A percentile compares a stretch with the other conserved stretches of the same genome.
Conservation (phyloP, 2,888 invertebrate species). For the Eueremaeus valkanovi region DNA sequence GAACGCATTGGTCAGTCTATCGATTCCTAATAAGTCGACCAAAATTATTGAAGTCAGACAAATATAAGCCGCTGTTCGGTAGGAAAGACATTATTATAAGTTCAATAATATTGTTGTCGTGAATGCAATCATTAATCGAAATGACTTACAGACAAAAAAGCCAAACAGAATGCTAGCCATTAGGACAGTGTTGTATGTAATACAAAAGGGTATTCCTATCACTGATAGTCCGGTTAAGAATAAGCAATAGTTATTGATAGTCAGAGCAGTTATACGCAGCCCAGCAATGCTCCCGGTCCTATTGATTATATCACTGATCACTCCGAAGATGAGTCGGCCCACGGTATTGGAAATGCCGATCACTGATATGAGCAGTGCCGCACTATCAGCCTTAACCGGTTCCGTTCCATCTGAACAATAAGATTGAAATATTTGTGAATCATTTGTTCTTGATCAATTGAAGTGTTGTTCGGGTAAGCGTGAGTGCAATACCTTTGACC, state of each 20-base stretch:
- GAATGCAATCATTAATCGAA: not conserved
- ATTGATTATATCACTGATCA: slow-evolving; percentile 66
- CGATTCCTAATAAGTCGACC: slow-evolving; percentile 90
- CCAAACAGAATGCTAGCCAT: slow-evolving; percentile 83
- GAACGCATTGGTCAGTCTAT: slow-evolving; percentile 94
- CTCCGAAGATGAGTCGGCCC: slow-evolving; percentile 83
- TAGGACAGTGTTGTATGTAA: slow-evolving; percentile 69
- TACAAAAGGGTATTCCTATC: slow-evolving; percentile 75
- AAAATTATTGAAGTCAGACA: slow-evolving; percentile 96
- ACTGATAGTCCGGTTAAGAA: slow-evolving; percentile 82
- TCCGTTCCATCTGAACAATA: slow-evolving; percentile 34
- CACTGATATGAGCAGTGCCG: slow-evolving; percentile 54
- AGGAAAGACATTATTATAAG: not conserved
- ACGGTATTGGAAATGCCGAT: slow-evolving; percentile 81
- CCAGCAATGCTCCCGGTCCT: slow-evolving; percentile 34
- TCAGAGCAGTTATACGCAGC: slow-evolving; percentile 73
- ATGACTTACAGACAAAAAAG: slow-evolving; percentile 54
- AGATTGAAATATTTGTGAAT: slow-evolving; percentile 5
- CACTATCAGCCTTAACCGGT: slow-evolving; percentile 52
- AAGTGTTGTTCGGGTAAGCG: not conserved
- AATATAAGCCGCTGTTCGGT: slow-evolving; percentile 82
- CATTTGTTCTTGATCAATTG: not conserved
- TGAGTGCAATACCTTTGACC: slow-evolving; percentile 55
- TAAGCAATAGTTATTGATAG: slow-evolving; percentile 89
- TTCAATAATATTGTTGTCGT: too few relatives aligned